Evolutionary conservation across 92 coral and sea anemone genomes (phyloP).

Genomic region (Phenganax marumi): DNA sequence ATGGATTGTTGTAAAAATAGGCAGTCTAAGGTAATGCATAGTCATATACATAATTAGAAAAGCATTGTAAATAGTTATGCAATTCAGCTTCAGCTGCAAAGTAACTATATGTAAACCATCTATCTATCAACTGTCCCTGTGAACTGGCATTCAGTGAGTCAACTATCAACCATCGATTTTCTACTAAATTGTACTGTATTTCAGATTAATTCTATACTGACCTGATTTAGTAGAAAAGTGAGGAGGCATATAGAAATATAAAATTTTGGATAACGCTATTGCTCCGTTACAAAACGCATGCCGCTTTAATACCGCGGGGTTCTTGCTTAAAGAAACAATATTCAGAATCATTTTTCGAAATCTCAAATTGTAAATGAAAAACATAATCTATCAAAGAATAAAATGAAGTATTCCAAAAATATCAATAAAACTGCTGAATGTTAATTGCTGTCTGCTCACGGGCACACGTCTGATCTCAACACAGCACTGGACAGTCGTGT

Average conservation of each 20-base stretch:
- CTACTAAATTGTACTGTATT: too few relatives aligned
- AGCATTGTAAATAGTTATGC: too few relatives aligned
- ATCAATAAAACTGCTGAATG: background rate
- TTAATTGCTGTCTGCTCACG: background rate
- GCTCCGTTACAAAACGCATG: background rate
- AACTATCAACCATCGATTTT: too few relatives aligned
- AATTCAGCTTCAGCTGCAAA: too few relatives aligned
- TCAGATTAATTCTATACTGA: background rate
- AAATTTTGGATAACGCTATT: background rate
- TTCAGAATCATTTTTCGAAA: background rate
- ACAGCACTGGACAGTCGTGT: background rate
- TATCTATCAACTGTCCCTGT: too few relatives aligned
- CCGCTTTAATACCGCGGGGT: background rate
- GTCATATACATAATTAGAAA: too few relatives aligned
- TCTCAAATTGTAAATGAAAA: background rate
- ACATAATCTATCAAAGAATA: background rate
- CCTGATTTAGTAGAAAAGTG: background rate
- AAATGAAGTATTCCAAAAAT: background rate
- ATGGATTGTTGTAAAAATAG: too few relatives aligned
- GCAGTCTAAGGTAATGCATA: too few relatives aligned
- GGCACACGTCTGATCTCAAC: too few relatives aligned
- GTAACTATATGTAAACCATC: too few relatives aligned
- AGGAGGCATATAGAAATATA: background rate
- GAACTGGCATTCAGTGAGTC: too few relatives aligned
- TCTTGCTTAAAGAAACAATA: slow-evolving; percentile 1